A percentile compares a stretch with the other conserved stretches of the same genome.
Conservation (phyloP, 2,888 invertebrate species). For the Eristalinus aeneus region DNA sequence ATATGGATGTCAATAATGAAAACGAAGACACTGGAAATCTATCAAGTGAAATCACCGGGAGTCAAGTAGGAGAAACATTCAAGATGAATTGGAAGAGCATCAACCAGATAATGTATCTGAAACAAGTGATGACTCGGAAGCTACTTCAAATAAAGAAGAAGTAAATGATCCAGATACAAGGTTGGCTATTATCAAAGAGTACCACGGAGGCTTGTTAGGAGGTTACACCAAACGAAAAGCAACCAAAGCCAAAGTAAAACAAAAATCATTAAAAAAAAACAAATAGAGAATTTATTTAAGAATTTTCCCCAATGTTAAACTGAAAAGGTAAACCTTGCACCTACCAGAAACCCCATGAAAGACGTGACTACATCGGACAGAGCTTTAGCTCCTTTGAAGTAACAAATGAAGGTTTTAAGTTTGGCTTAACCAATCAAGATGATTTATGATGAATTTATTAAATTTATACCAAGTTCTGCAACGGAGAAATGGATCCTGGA, state of each 20-base stretch:
- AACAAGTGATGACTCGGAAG: neutral
- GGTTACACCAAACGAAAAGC: neutral
- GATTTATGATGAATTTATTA: neutral
- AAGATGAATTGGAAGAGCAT: too few relatives aligned
- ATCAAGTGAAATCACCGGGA: neutral
- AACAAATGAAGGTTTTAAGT: too few relatives aligned
- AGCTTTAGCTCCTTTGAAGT: neutral
- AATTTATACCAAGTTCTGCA: neutral
- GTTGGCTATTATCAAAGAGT: constrained; percentile 5
- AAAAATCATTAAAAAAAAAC: neutral
- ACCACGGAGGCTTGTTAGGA: neutral
- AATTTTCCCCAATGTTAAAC: neutral
- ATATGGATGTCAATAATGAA: neutral
- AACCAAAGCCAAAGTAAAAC: neutral
- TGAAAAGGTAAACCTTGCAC: neutral
- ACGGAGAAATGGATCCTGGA: neutral
- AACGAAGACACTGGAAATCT: neutral
- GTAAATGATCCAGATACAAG: too few relatives aligned
- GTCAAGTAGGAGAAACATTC: neutral
- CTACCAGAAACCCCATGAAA: neutral
- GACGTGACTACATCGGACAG: neutral
- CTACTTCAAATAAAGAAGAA: neutral
- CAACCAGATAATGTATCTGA: neutral
- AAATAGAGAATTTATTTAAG: neutral
- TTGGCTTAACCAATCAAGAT: too few relatives aligned